Conservation (phyloP, 2,113 vertebrate genomes). For the Hippopotamus amphibius region DNA sequence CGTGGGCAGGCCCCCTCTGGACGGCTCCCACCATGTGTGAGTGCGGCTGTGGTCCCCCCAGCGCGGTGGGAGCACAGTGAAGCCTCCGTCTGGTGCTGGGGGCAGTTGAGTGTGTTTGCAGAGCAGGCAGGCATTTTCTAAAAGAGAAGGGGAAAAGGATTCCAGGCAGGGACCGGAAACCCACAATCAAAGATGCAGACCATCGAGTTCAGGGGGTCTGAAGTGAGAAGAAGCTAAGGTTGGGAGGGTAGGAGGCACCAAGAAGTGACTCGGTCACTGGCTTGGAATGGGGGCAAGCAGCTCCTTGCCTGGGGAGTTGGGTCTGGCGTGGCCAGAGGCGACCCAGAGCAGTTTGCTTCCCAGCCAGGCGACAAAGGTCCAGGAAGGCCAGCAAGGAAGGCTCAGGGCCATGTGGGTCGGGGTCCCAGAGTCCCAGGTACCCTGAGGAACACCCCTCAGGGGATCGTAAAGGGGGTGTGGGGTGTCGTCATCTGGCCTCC, state of each 20-base stretch:
- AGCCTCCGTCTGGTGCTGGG: accelerated
- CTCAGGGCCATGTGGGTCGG: not conserved
- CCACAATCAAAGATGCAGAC: not conserved
- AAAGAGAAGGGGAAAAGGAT: not conserved
- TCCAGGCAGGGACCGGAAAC: not conserved
- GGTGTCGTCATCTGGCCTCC: accelerated
- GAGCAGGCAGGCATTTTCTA: not conserved
- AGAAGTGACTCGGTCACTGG: not conserved
- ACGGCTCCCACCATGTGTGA: not conserved
- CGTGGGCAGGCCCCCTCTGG: not conserved
- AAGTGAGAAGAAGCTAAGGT: not conserved
- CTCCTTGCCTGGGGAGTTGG: not conserved
- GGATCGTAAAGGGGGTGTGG: accelerated
- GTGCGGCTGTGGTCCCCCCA: accelerated
- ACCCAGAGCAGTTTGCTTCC: not conserved
- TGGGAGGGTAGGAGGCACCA: not conserved
- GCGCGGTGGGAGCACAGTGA: not conserved
- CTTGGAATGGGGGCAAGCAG: not conserved
- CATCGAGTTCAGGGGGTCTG: not conserved
- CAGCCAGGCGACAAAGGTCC: not conserved
- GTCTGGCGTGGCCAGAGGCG: not conserved
- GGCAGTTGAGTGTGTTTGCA: not conserved
- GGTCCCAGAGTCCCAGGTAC: not conserved
- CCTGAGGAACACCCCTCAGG: not conserved
- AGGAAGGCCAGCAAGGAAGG: not conserved